These are phyloP conservation scores for Charina bottae DNA, from an alignment of 2,113 vertebrate genomes.

Conservation along the genomic window DNA sequence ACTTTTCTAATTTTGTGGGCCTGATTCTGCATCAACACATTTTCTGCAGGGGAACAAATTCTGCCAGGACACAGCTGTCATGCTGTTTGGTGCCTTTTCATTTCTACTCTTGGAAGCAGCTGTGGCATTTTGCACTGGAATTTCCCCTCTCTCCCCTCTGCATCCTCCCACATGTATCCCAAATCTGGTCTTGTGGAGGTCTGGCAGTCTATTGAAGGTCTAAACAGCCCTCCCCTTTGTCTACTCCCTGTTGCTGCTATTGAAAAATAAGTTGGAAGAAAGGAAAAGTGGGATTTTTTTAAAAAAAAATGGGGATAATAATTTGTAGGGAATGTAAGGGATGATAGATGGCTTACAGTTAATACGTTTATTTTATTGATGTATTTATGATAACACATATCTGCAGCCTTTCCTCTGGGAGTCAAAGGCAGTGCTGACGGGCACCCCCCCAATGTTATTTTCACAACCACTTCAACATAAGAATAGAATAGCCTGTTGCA, in stretches of 20 bases:
- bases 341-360: neutral
- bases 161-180: too few relatives aligned
- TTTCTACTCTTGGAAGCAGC: neutral
- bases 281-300: neutral
- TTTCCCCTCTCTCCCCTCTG: neutral
- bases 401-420: neutral
- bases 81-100: neutral
- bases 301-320: neutral
- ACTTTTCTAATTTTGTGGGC: neutral
- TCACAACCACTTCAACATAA: neutral
- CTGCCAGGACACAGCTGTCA: neutral
- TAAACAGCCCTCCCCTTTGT: neutral
- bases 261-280: neutral
- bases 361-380: neutral
- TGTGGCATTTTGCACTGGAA: neutral
- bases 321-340: neutral
- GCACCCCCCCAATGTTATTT: neutral
- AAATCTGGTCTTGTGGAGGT: neutral
- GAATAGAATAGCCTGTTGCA: constrained; percentile 25
- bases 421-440: neutral
- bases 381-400: neutral
- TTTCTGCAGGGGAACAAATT: neutral
- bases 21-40: neutral
- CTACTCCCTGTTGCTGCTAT: neutral
- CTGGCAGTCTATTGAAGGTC: neutral